phyloP scores from a whole-genome alignment of 2,113 vertebrate genomes.

The Charadrius vociferus region DNA sequence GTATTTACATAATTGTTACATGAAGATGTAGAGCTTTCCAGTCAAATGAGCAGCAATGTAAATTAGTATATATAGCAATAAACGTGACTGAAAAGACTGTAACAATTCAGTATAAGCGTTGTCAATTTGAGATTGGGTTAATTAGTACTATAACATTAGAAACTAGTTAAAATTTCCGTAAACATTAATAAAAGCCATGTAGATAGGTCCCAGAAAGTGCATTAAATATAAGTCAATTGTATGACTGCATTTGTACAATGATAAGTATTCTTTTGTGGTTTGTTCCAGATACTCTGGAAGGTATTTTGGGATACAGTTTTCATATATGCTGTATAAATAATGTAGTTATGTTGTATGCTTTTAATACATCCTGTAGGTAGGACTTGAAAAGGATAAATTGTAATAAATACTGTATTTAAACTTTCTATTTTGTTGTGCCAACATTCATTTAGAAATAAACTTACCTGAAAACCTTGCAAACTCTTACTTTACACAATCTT shows the following conservation, averaged over 20 bases:
- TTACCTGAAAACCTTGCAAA: not conserved
- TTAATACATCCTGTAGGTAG: conserved; percentile 26
- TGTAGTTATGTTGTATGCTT: conserved; percentile 16
- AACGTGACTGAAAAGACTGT: conserved; percentile 1
- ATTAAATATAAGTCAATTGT: conserved; percentile 45
- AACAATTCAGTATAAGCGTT: not conserved
- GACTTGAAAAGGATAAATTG: not conserved
- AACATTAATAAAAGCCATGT: not conserved
- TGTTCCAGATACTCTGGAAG: conserved; percentile 24
- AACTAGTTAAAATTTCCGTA: not conserved
- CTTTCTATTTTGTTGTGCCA: not conserved
- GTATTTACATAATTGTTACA: not conserved
- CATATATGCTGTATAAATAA: conserved; percentile 14
- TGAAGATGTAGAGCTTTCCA: not conserved
- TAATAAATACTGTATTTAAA: conserved; percentile 45
- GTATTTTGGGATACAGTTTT: conserved; percentile 60
- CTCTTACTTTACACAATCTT: not conserved
- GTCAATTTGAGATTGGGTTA: not conserved
- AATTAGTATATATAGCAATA: not conserved
- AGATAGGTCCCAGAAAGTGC: not conserved
- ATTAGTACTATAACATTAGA: not conserved
- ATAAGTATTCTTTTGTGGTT: conserved; percentile 29
- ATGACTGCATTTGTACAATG: conserved; percentile 29
- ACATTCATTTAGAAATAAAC: not conserved
- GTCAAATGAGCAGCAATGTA: not conserved